Conservation (phyloP, 53 echinoderm and acorn worm species). For the Temnopleurus reevesii region DNA sequence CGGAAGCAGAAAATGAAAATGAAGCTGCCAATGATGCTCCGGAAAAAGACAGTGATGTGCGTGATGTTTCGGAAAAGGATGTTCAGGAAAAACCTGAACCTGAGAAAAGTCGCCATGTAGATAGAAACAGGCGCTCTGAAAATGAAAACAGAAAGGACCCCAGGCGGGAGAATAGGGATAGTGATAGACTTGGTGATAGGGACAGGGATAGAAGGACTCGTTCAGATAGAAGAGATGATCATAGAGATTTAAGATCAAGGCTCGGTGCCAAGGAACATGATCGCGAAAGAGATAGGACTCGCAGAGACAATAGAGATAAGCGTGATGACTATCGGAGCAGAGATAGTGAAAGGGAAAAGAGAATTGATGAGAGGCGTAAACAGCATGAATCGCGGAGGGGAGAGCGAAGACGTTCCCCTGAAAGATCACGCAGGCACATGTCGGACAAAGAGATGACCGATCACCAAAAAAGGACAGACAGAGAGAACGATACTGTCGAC, state of each 20-base stretch:
- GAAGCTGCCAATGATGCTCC: background rate
- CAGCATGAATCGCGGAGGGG: background rate
- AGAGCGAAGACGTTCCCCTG: constrained; percentile 9
- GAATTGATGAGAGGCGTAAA: constrained; percentile 29
- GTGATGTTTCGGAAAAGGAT: background rate
- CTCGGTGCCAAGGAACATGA: background rate
- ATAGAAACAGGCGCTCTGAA: background rate
- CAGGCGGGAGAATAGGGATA: background rate
- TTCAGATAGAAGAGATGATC: too few species aligned
- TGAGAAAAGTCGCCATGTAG: background rate
- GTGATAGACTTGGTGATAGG: background rate
- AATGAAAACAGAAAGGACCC: background rate
- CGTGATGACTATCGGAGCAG: constrained; percentile 12
- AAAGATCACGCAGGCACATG: background rate
- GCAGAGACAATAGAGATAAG: background rate
- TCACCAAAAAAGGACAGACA: constrained; percentile 12
- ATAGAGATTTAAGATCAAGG: constrained; percentile 2
- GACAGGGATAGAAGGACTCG: background rate
- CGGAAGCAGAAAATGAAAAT: background rate
- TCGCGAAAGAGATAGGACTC: background rate
- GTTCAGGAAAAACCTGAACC: background rate
- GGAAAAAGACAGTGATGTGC: background rate
- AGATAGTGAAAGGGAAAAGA: constrained; percentile 53
- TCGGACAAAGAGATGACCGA: constrained; percentile 8
- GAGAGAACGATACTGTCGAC: background rate